Evolutionary conservation across 2,113 vertebrate species (phyloP).

Genomic region (Poecilia latipinna): DNA sequence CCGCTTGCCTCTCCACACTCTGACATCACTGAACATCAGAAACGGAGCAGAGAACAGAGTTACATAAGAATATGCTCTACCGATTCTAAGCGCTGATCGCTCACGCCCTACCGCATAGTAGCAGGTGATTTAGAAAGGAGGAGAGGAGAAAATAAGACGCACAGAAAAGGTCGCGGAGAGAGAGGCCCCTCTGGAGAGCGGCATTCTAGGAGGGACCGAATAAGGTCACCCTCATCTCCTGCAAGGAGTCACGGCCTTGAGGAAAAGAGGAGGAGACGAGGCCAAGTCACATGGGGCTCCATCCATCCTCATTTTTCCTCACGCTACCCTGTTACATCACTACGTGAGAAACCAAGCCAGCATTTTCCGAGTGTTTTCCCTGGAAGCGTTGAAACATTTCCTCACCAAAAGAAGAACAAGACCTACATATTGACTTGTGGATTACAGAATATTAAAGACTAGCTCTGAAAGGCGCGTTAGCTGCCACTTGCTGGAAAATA

Average conservation of each 20-base stretch:
- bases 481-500: no score
- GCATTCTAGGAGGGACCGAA: constrained; percentile 58
- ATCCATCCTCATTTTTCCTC: constrained; percentile 34
- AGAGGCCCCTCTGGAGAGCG: constrained; percentile 62
- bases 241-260: constrained; percentile 55
- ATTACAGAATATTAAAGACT: not conserved
- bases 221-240: constrained; percentile 71
- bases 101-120: constrained; percentile 40
- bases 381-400: not conserved
- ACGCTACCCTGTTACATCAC: constrained; percentile 27
- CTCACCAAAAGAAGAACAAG: not conserved
- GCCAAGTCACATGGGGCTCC: constrained; percentile 46
- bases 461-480: not conserved
- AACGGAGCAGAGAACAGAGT: constrained; percentile 63
- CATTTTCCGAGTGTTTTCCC: not conserved
- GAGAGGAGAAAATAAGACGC: constrained; percentile 16
- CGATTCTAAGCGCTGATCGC: constrained; percentile 59
- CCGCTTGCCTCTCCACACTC: constrained; percentile 62
- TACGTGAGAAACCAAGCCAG: not conserved
- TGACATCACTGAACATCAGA: constrained; percentile 74
- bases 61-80: constrained; percentile 73
- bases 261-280: constrained; percentile 8
- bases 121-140: constrained; percentile 13
- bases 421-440: not conserved
- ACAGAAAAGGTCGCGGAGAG: constrained; percentile 58